Evolutionary conservation across 1,140 invertebrate species (phyloP).

Genomic region (Orchesella cincta): DNA sequence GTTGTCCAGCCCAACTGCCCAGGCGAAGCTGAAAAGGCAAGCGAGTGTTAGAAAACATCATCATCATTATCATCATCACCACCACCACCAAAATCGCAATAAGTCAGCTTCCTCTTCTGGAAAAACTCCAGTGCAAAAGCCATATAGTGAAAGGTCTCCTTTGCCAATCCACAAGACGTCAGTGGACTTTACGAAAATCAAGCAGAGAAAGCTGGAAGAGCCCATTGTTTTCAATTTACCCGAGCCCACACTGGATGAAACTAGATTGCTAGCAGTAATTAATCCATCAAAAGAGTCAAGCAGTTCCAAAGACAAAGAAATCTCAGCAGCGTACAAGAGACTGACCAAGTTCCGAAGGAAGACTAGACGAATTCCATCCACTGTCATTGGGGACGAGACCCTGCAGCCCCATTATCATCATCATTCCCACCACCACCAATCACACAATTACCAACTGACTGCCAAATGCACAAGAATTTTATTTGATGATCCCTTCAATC

Average conservation of each 20-base stretch:
- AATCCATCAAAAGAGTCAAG: background rate
- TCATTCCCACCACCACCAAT: background rate
- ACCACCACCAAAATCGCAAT: background rate
- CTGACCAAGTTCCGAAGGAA: slow-evolving; percentile 20
- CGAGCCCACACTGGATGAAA: background rate
- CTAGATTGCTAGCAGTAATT: background rate
- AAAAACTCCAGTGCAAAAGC: background rate
- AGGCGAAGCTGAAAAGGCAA: slow-evolving; percentile 8
- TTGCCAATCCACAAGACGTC: background rate
- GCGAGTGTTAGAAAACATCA: slow-evolving; percentile 6
- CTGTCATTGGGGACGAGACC: background rate
- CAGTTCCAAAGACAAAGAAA: background rate
- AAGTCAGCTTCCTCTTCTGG: slow-evolving; percentile 19
- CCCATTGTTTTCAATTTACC: background rate
- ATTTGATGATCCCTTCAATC: slow-evolving; percentile 49
- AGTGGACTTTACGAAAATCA: slow-evolving; percentile 4
- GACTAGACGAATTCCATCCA: background rate
- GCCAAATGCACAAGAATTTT: slow-evolving; percentile 44
- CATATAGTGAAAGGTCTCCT: background rate
- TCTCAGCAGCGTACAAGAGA: background rate
- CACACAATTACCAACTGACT: background rate
- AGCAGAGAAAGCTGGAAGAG: slow-evolving; percentile 11
- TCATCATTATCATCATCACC: slow-evolving; percentile 28
- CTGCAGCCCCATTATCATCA: background rate
- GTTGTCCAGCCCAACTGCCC: background rate